These are phyloP conservation scores for Desmophyllum pertusum DNA, from an alignment of 92 coral and sea anemone species.

Conservation along the genomic window DNA sequence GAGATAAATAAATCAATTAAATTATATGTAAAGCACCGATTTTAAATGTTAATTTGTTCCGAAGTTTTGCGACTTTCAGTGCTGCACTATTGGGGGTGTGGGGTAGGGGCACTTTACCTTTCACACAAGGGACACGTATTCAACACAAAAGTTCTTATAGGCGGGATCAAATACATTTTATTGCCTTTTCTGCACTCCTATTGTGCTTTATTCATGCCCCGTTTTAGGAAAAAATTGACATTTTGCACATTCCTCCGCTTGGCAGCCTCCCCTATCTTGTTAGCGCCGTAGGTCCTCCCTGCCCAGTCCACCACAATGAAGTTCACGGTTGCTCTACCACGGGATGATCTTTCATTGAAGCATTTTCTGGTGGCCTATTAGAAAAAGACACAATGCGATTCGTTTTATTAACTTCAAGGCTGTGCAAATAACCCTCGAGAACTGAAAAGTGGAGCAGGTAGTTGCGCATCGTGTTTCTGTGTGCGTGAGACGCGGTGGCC, in stretches of 20 bases:
- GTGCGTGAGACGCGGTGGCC: no score
- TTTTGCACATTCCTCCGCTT: constrained; percentile 25
- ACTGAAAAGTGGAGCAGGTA: no score
- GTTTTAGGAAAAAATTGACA: constrained; percentile 23
- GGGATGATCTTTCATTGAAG: constrained; percentile 23
- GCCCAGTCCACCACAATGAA: constrained; percentile 64
- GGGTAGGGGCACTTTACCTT: no score
- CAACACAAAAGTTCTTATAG: no score
- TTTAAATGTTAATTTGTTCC: no score
- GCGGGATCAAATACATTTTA: neutral
- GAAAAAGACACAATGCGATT: neutral
- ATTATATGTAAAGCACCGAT: no score
- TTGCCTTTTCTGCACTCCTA: neutral
- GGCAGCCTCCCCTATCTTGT: constrained; percentile 44
- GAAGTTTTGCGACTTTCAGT: no score
- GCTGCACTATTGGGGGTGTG: no score
- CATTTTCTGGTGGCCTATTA: constrained; percentile 22
- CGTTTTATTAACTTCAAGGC: neutral
- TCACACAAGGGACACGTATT: neutral
- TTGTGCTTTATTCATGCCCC: neutral
- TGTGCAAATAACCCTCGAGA: neutral
- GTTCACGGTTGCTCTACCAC: constrained; percentile 47
- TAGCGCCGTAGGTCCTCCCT: constrained; percentile 20
- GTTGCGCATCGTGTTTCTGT: no score
- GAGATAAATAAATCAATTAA: no score